Percentiles rank a stretch among this genome's conserved stretches.
phyloP scores from a whole-genome alignment of 2,888 invertebrate species.

The Scaptomyza cyrtandrae region DNA sequence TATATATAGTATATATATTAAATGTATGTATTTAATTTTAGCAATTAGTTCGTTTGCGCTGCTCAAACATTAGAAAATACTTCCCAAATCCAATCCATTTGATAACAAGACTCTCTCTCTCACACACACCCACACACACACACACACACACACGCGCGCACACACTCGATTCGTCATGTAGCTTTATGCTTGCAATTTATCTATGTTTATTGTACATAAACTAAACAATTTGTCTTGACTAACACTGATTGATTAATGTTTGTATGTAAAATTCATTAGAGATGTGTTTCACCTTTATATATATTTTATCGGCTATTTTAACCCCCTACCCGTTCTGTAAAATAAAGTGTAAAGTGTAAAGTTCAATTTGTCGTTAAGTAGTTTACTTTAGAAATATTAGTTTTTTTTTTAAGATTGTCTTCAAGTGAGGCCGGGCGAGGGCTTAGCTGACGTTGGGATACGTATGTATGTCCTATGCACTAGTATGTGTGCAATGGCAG shows the following conservation, averaged over 20 bases:
- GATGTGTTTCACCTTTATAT: slow-evolving; percentile 9
- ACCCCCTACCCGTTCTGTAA: neutral
- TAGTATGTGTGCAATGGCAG: slow-evolving; percentile 32
- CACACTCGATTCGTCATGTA: slow-evolving; percentile 35
- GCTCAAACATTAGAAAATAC: slow-evolving; percentile 1
- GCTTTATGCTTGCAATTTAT: slow-evolving; percentile 37
- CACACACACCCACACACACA: slow-evolving; percentile 4
- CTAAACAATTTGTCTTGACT: slow-evolving; percentile 1
- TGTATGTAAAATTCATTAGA: slow-evolving; percentile 3
- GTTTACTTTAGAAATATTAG: too few species aligned
- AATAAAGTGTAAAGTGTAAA: neutral
- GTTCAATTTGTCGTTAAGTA: neutral
- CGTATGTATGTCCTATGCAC: slow-evolving; percentile 10
- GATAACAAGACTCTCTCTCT: slow-evolving; percentile 1
- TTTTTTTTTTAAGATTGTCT: slow-evolving; percentile 66
- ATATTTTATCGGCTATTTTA: neutral
- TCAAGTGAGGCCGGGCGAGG: slow-evolving; percentile 38
- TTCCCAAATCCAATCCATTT: slow-evolving; percentile 16
- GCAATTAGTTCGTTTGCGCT: slow-evolving; percentile 45
- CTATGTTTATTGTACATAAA: neutral
- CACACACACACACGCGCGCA: neutral
- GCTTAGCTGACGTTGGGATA: neutral
- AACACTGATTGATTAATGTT: slow-evolving; percentile 1
- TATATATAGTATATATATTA: slow-evolving; percentile 7
- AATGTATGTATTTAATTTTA: slow-evolving; percentile 24